phyloP scores from a whole-genome alignment of 1,140 invertebrate species.

The Eupristina koningsbergeri region DNA sequence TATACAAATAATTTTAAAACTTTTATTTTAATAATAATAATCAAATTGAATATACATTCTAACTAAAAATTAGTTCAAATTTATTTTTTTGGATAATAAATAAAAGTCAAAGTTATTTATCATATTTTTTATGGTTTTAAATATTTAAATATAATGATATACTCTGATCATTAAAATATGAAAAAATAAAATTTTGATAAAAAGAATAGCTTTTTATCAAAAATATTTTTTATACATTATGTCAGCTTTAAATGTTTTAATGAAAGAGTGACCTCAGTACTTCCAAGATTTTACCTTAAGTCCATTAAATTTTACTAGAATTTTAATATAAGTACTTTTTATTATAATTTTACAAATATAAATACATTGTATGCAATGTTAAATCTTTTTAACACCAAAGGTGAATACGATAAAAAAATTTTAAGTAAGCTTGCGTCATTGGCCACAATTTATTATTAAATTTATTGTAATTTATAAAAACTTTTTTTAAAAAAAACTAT shows the following conservation, averaged over 20 bases:
- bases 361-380: conserved; percentile 1
- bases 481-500: neutral
- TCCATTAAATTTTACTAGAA: neutral
- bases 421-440: neutral
- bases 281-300: conserved; percentile 1
- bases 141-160: neutral
- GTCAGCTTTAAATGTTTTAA: conserved; percentile 1
- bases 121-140: neutral
- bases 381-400: neutral
- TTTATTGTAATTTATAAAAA: conserved; percentile 2
- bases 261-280: conserved; percentile 13
- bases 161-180: neutral
- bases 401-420: neutral
- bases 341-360: neutral
- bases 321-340: neutral
- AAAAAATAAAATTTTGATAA: too few relatives aligned
- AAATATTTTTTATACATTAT: conserved; percentile 8
- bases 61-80: neutral
- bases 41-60: neutral
- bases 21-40: neutral
- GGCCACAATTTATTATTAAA: conserved; percentile 3
- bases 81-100: neutral
- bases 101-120: neutral
- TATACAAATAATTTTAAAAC: neutral
- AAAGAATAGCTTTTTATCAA: too few relatives aligned